Base-by-base conservation (phyloP, 2,113 vertebrate genomes). In the Chloebia gouldiae region DNA sequence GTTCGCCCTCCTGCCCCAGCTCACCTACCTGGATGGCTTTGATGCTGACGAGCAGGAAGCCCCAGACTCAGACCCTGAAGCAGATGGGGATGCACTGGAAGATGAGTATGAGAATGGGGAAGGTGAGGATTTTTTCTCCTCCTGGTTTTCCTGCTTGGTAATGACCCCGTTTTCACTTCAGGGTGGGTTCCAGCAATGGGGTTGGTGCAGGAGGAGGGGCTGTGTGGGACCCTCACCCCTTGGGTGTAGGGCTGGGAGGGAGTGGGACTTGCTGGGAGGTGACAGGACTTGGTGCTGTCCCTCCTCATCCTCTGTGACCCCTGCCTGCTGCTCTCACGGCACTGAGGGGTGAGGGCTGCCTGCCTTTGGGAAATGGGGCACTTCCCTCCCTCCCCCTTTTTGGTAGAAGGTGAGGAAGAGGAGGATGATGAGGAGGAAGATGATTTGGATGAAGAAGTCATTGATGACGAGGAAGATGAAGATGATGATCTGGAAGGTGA, bases 41-140 rank as follows among this genome's bases (percentile, higher is more conserved):
- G 98, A 98, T 76, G 96, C 97, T 15, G 97, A 98, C 15, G 98
- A 98, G 76, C 97, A 98, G 75, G 98, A 98, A 53, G 98, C 98
- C 15, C 98, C 98, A 1, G 98, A 98, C 94, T 98, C 98, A 0
- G 97, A 98, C 56, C 94, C 97, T 2, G 97, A 98, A 18, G 96
- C 93, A 23, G 96, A 96, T 49, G 95, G 86, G 19, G 92, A 96
- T 42, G 98, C 98, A 37, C 96, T 97, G 33, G 98, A 98, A 5
- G 97, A 98, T 5, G 97, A 96, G 0, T 97, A 96, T 21, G 96
- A 98, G 49, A 97, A 98, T 7, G 97, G 97, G 18, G 98, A 98
- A 40, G 98, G 95, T 97, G 75, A 95, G 95, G 53, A 18, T 23
- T 66, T 51, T 49, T 44, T 31, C 44, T 71, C 13, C 89, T 91